Conservation (phyloP, 2,888 invertebrate species). For the Caenorhabditis uteleia region DNA sequence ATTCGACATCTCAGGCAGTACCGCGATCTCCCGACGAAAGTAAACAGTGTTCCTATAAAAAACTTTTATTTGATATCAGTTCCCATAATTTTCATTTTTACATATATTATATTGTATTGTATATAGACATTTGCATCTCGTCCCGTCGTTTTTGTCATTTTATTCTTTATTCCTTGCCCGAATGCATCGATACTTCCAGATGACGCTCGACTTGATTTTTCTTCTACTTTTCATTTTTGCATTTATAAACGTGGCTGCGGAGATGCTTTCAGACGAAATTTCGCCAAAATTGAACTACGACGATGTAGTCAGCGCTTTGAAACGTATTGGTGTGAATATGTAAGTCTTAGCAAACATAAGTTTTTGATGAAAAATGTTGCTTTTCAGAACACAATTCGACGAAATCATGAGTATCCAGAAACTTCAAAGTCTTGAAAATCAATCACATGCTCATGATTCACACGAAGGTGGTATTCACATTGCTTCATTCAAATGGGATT, state of each 20-base stretch:
- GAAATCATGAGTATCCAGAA: conserved; percentile 3
- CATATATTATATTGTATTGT: background rate
- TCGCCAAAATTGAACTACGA: too few species aligned
- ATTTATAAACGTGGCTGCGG: too few species aligned
- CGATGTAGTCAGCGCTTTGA: too few species aligned
- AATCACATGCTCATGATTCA: background rate
- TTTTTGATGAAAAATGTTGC: too few species aligned
- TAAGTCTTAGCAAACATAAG: background rate
- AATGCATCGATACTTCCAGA: background rate
- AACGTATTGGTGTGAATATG: background rate
- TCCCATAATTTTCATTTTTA: too few species aligned
- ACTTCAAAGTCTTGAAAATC: conserved; percentile 4
- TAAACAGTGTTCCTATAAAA: too few species aligned
- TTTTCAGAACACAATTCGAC: conserved; percentile 11
- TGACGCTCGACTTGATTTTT: too few species aligned
- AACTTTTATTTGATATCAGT: too few species aligned
- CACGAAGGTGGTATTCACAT: conserved; percentile 41
- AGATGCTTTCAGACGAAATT: too few species aligned
- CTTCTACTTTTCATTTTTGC: too few species aligned
- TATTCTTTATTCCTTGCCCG: background rate
- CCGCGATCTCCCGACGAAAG: too few species aligned
- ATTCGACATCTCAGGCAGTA: too few species aligned
- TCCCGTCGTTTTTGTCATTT: background rate
- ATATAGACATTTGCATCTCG: background rate
- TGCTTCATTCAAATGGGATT: conserved; percentile 60